Percentiles rank a stretch among this genome's conserved stretches.
Evolutionary conservation across 1,140 invertebrate species (phyloP).

Genomic region (Meloidogyne exigua): DNA sequence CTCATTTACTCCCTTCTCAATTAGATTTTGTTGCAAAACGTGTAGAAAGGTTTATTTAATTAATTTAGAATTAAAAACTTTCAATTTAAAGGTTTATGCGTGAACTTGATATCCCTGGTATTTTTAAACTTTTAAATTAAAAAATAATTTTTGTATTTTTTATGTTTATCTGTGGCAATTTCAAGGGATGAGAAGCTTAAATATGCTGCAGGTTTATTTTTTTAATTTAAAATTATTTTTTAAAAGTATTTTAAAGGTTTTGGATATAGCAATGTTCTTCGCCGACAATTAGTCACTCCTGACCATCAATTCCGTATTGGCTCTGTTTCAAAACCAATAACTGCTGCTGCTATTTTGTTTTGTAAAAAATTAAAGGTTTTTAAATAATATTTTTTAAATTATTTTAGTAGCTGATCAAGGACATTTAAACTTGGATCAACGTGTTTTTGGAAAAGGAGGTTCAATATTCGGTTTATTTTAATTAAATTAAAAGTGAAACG

Average conservation of each 20-base stretch:
- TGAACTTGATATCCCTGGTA: constrained; percentile 58
- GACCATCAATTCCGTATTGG: constrained; percentile 60
- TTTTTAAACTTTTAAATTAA: not conserved
- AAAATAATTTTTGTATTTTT: not conserved
- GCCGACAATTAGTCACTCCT: constrained; percentile 55
- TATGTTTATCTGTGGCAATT: constrained; percentile 57
- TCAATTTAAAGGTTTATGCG: constrained; percentile 52
- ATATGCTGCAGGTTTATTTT: constrained; percentile 55
- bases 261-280: constrained; percentile 59
- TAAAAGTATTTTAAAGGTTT: constrained; percentile 40
- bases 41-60: constrained; percentile 46
- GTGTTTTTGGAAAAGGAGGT: constrained; percentile 49
- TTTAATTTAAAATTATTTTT: constrained; percentile 19
- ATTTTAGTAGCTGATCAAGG: constrained; percentile 53
- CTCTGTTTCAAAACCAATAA: constrained; percentile 63
- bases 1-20: constrained; percentile 51
- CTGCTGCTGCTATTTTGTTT: constrained; percentile 57
- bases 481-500: not conserved
- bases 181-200: constrained; percentile 60
- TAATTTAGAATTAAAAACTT: not conserved
- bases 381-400: not conserved
- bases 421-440: constrained; percentile 49
- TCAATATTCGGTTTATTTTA: constrained; percentile 53
- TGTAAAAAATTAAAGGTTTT: constrained; percentile 19
- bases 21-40: constrained; percentile 55